phyloP scores from a whole-genome alignment of 2,113 vertebrate species.

The Strigops habroptila region DNA sequence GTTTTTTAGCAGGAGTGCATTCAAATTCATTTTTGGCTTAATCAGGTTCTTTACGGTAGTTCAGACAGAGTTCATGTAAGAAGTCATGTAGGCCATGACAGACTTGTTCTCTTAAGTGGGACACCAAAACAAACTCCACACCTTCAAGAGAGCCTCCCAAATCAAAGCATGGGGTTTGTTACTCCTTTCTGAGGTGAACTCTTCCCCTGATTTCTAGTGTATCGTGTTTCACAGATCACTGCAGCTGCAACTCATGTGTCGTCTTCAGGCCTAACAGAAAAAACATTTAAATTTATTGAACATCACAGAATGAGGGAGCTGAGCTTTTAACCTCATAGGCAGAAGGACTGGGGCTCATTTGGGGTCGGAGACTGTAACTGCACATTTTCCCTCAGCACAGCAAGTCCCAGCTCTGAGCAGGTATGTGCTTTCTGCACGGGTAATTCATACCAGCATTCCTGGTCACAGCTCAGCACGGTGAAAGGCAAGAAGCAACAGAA shows the following conservation, averaged over 20 bases:
- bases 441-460: fast-evolving
- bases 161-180: background rate
- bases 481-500: background rate
- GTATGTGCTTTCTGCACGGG: background rate
- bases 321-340: background rate
- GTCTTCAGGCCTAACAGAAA: background rate
- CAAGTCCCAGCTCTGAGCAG: background rate
- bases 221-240: background rate
- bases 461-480: background rate
- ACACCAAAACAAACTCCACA: background rate
- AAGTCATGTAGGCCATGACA: background rate
- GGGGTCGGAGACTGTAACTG: background rate
- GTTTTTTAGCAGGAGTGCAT: background rate
- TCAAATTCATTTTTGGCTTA: background rate
- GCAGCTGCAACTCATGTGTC: background rate
- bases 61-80: background rate
- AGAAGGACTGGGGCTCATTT: background rate
- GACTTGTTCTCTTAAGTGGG: background rate
- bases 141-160: background rate
- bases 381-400: background rate
- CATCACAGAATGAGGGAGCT: background rate
- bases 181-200: background rate
- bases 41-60: background rate
- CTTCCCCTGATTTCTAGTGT: background rate
- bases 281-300: background rate